Evolutionary conservation across 2,113 vertebrate species (phyloP).

Genomic region (Empidonax alnorum): DNA sequence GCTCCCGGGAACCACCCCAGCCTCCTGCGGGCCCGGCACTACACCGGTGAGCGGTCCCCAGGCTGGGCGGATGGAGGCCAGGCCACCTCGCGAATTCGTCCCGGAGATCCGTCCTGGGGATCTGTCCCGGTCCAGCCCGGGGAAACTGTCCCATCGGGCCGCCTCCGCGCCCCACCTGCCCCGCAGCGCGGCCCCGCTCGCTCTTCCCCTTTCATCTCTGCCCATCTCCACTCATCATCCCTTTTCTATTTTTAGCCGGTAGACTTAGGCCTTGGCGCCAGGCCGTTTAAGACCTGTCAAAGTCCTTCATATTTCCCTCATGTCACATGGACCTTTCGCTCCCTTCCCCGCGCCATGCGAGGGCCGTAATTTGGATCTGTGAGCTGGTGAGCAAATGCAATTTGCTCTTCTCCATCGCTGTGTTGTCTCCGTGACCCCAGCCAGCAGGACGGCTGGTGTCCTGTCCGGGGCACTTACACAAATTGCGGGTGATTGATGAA

Average conservation of each 20-base stretch:
- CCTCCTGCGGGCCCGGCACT: not conserved
- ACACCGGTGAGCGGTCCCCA: not conserved
- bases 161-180: not conserved
- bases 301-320: constrained; percentile 93
- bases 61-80: accelerated
- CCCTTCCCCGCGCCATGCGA: constrained; percentile 72
- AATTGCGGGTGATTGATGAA: constrained; percentile 85
- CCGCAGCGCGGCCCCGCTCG: not conserved
- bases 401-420: constrained; percentile 76
- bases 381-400: constrained; percentile 74
- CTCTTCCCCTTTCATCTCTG: constrained; percentile 82
- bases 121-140: not conserved
- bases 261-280: constrained; percentile 93
- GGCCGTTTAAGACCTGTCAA: constrained; percentile 97
- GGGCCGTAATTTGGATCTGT: constrained; percentile 65
- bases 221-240: constrained; percentile 86
- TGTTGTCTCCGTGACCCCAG: constrained; percentile 80
- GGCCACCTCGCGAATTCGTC: not conserved
- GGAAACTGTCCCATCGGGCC: not conserved
- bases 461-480: constrained; percentile 83
- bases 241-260: constrained; percentile 89
- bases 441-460: constrained; percentile 78
- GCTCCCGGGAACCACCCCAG: not conserved
- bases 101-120: not conserved
- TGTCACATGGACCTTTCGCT: constrained; percentile 88